phyloP scores from a whole-genome alignment of 1,140 invertebrate genomes.

The Eriosoma lanigerum region DNA sequence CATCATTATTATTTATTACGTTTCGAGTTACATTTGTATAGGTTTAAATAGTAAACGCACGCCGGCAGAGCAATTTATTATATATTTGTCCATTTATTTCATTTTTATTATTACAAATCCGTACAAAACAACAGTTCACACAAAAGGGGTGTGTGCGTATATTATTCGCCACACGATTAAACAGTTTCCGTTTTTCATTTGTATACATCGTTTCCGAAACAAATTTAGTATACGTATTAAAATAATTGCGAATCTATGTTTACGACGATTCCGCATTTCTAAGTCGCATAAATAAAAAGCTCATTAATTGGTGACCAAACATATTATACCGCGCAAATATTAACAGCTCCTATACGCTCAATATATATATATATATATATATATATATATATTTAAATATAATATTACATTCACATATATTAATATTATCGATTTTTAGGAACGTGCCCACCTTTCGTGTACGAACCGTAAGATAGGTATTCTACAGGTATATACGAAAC shows the following conservation, averaged over 20 bases:
- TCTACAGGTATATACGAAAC: too few relatives aligned
- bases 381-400: not conserved
- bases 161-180: conserved; percentile 23
- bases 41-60: not conserved
- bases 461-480: too few relatives aligned
- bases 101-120: not conserved
- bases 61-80: not conserved
- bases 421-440: too few relatives aligned
- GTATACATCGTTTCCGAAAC: conserved; percentile 7
- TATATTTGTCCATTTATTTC: not conserved
- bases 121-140: not conserved
- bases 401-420: not conserved
- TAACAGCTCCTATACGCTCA: not conserved
- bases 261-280: too few relatives aligned
- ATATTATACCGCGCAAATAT: not conserved
- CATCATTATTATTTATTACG: not conserved
- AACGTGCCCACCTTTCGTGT: too few relatives aligned
- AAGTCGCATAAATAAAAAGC: not conserved
- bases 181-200: conserved; percentile 28
- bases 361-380: too few relatives aligned
- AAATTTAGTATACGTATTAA: conserved; percentile 14
- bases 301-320: not conserved
- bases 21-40: not conserved
- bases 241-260: conserved; percentile 24
- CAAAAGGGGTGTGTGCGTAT: not conserved